These are phyloP conservation scores for Onychorhynchus coronatus DNA, from an alignment of 2,113 vertebrate species.

Conservation along the genomic window DNA sequence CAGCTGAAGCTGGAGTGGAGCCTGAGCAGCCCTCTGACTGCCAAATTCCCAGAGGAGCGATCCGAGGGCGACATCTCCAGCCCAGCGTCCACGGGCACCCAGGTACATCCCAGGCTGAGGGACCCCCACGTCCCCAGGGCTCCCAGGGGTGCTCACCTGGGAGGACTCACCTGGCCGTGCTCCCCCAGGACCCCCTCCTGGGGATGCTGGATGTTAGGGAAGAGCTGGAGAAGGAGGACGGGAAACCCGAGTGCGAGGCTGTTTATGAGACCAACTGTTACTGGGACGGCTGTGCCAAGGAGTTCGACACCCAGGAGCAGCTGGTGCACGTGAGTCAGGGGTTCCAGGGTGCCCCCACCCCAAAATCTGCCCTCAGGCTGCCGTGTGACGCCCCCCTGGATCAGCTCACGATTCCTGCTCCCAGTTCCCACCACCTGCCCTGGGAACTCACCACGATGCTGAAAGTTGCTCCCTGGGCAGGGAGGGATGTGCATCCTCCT, in stretches of 20 bases:
- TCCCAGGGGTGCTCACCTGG: rapidly evolving
- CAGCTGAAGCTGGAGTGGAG: constrained; percentile 90
- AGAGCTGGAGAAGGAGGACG: constrained; percentile 92
- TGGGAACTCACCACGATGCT: rapidly evolving
- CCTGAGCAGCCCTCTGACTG: constrained; percentile 75
- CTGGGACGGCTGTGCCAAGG: constrained; percentile 94
- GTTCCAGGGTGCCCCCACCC: not conserved
- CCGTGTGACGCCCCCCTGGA: not conserved
- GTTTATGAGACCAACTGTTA: constrained; percentile 96
- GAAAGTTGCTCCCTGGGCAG: not conserved
- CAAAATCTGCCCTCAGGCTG: not conserved
- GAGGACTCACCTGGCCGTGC: not conserved
- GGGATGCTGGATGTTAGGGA: constrained; percentile 89
- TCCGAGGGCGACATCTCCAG: constrained; percentile 92
- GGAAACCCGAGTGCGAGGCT: constrained; percentile 87
- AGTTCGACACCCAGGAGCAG: constrained; percentile 96
- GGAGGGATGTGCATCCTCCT: not conserved
- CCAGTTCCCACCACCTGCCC: rapidly evolving
- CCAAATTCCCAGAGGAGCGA: constrained; percentile 86
- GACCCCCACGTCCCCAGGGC: not conserved
- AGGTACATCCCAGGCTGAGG: constrained; percentile 73
- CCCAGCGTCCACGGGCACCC: constrained; percentile 90
- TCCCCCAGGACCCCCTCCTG: constrained; percentile 85
- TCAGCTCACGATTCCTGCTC: rapidly evolving
- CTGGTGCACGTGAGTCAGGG: constrained; percentile 87